Evolutionary conservation across 1,140 invertebrate genomes (phyloP).

Genomic region (Lucilia sericata): DNA sequence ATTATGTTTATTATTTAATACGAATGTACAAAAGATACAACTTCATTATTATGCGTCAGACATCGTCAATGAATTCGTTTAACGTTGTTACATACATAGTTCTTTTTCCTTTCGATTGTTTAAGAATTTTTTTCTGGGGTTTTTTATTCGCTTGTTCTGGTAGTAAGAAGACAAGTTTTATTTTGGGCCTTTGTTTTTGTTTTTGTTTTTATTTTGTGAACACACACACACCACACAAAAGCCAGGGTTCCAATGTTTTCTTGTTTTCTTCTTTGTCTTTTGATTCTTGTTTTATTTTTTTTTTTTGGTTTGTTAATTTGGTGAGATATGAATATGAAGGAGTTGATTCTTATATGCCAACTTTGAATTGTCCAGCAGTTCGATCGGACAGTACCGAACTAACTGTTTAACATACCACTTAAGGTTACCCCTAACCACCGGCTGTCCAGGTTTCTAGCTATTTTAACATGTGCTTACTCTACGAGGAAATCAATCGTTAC

Average conservation of each 20-base stretch:
- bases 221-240: background rate
- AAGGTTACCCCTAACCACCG: too few relatives aligned
- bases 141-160: slow-evolving; percentile 9
- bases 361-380: too few relatives aligned
- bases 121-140: background rate
- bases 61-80: slow-evolving; percentile 33
- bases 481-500: too few relatives aligned
- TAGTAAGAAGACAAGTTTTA: background rate
- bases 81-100: background rate
- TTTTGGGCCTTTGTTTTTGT: background rate
- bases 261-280: background rate
- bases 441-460: too few relatives aligned
- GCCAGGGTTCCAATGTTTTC: background rate
- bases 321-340: background rate
- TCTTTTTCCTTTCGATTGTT: slow-evolving; percentile 25
- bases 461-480: too few relatives aligned
- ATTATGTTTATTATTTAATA: slow-evolving; percentile 25
- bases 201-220: background rate
- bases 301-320: background rate
- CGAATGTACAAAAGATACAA: background rate
- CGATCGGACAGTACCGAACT: too few relatives aligned
- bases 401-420: too few relatives aligned
- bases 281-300: background rate
- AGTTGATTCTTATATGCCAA: background rate
- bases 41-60: slow-evolving; percentile 43